Percentiles rank a stretch among this genome's conserved stretches.
Evolutionary conservation across 2,888 invertebrate genomes (phyloP).

Genomic region (Drosophila meridiana): DNA sequence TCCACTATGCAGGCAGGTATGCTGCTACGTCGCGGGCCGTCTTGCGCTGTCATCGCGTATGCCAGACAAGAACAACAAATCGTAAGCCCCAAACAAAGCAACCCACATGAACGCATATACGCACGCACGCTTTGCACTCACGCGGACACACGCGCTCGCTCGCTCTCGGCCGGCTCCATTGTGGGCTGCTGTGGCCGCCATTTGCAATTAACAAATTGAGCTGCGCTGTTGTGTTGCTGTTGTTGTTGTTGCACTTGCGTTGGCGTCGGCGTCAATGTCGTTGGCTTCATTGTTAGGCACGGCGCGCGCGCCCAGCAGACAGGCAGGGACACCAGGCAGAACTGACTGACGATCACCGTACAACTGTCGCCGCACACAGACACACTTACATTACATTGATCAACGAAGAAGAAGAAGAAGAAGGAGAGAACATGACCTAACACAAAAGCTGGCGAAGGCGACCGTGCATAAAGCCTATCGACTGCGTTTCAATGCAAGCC

Average conservation of each 20-base stretch:
- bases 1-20: constrained; percentile 24
- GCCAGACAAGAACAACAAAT: constrained; percentile 6
- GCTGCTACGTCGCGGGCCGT: constrained; percentile 18
- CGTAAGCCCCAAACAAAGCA: constrained; percentile 29
- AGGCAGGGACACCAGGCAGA: neutral
- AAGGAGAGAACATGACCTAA: neutral
- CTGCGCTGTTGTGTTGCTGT: constrained; percentile 55
- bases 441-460: constrained; percentile 27
- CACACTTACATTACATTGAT: neutral
- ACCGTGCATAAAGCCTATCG: constrained; percentile 8
- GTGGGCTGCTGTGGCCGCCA: constrained; percentile 13
- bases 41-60: constrained; percentile 19
- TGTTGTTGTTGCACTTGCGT: constrained; percentile 86
- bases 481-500: constrained; percentile 27
- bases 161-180: constrained; percentile 5
- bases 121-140: constrained; percentile 30
- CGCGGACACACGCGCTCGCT: constrained; percentile 10
- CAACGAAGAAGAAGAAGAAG: neutral
- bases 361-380: neutral
- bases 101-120: constrained; percentile 22
- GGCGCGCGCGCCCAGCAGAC: constrained; percentile 47
- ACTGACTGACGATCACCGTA: constrained; percentile 1
- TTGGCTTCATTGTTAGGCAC: constrained; percentile 1
- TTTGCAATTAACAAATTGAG: constrained; percentile 17
- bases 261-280: constrained; percentile 19